Base-by-base conservation (phyloP, 2,797 vertebrate genomes). In the Nothura maculosa region DNA sequence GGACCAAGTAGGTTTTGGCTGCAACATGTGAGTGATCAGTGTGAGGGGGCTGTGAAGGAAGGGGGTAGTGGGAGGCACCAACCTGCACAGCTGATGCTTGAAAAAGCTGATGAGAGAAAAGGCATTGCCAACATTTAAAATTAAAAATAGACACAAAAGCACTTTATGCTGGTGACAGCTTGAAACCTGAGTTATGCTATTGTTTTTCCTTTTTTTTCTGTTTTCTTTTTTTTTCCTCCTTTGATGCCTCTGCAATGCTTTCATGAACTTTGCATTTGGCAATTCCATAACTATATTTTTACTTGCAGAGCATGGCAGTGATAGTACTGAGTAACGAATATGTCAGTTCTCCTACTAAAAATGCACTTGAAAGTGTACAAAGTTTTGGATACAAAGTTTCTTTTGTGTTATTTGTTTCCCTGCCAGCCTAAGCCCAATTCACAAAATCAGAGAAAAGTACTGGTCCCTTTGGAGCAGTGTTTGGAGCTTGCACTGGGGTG, bases 231-330 rank as follows among this genome's bases (percentile, higher is more conserved):
- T 17, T 43, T 48, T 24, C 20, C 18, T 45, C 21, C 47, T 75
- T 45, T 81, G 85, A 73, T 42, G 34, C 47, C 38, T 89, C 55
- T 62, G 45, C 38, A 72, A 54, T 64, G 36, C 75, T 36, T 70
- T 81, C 75, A 84, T 94, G 80, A 92, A 95, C 85, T 70, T 81
- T 3, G 52, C 20, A 54, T 89, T 89, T 79, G 9, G 81, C 82
- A 77, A 63, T 92, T 81, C 64, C 52, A 47, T 61, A 94, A 85
- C n/a, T 76, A 1, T 27, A 25, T 75, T n/a, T 87, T 83, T 89
- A 85, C 63, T 66, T 91, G 60, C 42, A 69, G 63, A 85, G 85
- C n/a, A 83, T 91, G 69, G 50, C 83, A 73, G 60, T 78, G 25
- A 64, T 85, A 63, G 55, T 28, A 58, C 45, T 32, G 34, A 81